Evolutionary conservation across 2,888 invertebrate genomes (phyloP), one percentile per base, ranked within the genome.

Genomic region (Tanytarsus gracilentus): DNA sequence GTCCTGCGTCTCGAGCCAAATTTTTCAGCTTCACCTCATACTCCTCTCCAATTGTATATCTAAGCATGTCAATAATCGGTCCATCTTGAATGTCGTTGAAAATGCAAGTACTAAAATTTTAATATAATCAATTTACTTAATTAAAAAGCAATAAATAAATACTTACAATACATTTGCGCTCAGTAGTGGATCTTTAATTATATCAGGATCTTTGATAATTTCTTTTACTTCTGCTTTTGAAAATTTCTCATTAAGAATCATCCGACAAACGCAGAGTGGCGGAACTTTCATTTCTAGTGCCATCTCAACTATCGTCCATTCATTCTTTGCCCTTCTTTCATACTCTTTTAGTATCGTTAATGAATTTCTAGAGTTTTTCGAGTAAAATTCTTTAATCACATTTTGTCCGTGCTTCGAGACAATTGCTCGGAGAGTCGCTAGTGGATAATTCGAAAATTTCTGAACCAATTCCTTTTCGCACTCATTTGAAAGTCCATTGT

Each of bases 21-120:
- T 66, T 44, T 62, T 73, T 74, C 1, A 74, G 61, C 69, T 84
- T 81, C 40, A 85, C 72, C 75, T 95, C 95, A 74, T 92, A 90
- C 70, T 95, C 91, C 68, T 86, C 80, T 0, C 94, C 94, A 63
- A 92, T 25, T 3, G 69, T 87, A 83, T 84, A 82, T 72, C 86
- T 85, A 62, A 88, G 82, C 29, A 84, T 77, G 75, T 93, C 90
- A 63, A 86, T 79, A 66, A 87, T 76, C 1, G 88, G 85, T 39
- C 93, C 92, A 74, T 93, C 91, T 64, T 86, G 82, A 68, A 88
- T 86, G 70, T 95, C 94, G 72, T 85, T 82, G 64, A 88, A 76
- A 6, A 84, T 79, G 68, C 88, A 88, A 83, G 89, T 68, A 5
- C 66, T 66, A n/a, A 39, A 55, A 40, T 9, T 39, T 8, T 8